Percentiles rank a stretch among this genome's conserved stretches.
phyloP scores from a whole-genome alignment of 2,888 invertebrate species.

The Pemphredon lugubris region DNA sequence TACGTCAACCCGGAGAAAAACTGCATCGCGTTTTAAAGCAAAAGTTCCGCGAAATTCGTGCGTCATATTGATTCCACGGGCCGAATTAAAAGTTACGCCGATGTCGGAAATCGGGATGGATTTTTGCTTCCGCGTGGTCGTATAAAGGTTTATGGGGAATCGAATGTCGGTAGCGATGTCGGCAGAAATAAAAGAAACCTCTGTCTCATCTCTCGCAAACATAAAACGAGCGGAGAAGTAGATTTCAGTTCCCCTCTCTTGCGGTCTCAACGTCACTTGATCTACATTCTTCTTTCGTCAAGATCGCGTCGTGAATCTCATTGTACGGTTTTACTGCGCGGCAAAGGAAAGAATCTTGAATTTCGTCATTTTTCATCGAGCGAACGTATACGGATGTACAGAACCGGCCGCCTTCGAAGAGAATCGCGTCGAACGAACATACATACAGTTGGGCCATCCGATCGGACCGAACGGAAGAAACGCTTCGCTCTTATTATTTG shows the following conservation, averaged over 20 bases:
- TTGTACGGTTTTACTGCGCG: conserved; percentile 21
- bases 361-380: conserved; percentile 20
- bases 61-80: conserved; percentile 35
- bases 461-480: too few species aligned
- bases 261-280: not conserved
- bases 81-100: conserved; percentile 41
- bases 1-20: too few species aligned
- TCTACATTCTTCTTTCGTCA: conserved; percentile 34
- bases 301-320: conserved; percentile 32
- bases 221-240: conserved; percentile 12
- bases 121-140: conserved; percentile 41
- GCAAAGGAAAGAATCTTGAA: conserved; percentile 22
- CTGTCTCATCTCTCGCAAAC: conserved; percentile 1
- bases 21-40: too few species aligned
- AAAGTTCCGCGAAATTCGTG: not conserved
- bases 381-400: not conserved
- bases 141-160: conserved; percentile 48
- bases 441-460: too few species aligned
- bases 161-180: conserved; percentile 31
- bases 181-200: conserved; percentile 2
- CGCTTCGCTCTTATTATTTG: not conserved
- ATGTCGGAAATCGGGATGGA: conserved; percentile 50
- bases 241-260: conserved; percentile 29
- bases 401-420: too few species aligned
- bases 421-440: too few species aligned